Evolutionary conservation across 2,797 vertebrate genomes (phyloP), one percentile per base, ranked within the genome.

Genomic region (Nannoperca australis): DNA sequence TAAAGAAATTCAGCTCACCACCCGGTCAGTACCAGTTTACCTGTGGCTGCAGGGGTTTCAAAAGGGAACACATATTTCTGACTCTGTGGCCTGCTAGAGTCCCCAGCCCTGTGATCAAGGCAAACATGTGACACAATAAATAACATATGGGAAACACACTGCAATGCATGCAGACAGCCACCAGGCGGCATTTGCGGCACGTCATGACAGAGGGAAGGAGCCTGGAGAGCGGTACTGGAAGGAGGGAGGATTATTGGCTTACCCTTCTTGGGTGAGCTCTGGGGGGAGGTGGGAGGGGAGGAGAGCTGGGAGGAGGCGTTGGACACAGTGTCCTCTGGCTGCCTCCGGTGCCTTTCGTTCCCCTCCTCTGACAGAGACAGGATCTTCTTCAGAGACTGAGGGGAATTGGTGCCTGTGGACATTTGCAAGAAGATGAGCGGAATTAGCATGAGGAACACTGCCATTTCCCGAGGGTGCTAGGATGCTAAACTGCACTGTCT

Each of bases 241-340:
- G 69, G 73, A 56, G 59, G 67, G 67, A 20, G 84, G 72, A 79
- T 88, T 85, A 86, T 77, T 76, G 71, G 66, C 78, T 91, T 96
- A 99, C 98, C 97, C 97, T 99, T 99, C 93, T 97, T 97, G 66
- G 98, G 98, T n/a, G 98, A 99, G 89, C 96, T 97, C 86, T 98
- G 98, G 20, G 98, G 98, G 79, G 98, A 99, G 53, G 96, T 97
- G 54, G 98, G 97, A 56, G 98, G 98, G 80, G 98, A 99, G 61
- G 97, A 97, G 47, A 98, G 93, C 88, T 98, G 98, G 0, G 97
- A 98, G 62, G 97, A 98, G 14, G 96, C 94, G 66, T 97, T 99
- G 83, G 97, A 99, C 85, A 98, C 79, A 0, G 96, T 81, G 70
- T 99, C 98, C 84, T 99, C 98, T 45, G 96, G 92, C 75, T 95